A percentile compares a stretch with the other conserved stretches of the same genome.
These are phyloP conservation scores for Suricata suricatta DNA, from an alignment of 2,113 vertebrate species.

Conservation along the genomic window DNA sequence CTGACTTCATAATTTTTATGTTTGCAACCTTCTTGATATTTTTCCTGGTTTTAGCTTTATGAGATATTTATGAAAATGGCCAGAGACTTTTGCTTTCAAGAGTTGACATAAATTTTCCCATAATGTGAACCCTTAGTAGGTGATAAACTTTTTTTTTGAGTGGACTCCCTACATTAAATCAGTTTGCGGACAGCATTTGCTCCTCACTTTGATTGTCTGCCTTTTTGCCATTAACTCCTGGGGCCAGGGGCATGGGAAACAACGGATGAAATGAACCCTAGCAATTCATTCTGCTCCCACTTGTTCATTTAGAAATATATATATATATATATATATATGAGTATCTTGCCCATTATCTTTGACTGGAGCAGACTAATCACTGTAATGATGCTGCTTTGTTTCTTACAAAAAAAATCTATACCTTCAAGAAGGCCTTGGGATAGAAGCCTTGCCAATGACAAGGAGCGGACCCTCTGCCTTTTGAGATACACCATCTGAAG, in stretches of 20 bases:
- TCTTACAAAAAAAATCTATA: background rate
- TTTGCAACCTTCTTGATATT: background rate
- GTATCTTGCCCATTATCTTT: background rate
- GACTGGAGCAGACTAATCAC: background rate
- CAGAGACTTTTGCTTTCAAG: conserved; percentile 41
- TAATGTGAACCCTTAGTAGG: background rate
- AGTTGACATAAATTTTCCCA: conserved; percentile 12
- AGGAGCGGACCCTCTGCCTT: background rate
- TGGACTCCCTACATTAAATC: no score
- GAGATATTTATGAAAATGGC: conserved; percentile 56
- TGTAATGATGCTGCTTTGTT: background rate
- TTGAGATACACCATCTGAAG: background rate
- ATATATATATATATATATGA: no score
- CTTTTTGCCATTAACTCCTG: background rate
- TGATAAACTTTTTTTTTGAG: background rate
- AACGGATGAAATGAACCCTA: background rate
- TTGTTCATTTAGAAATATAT: background rate
- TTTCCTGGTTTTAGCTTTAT: conserved; percentile 48
- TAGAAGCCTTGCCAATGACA: background rate
- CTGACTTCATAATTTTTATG: background rate
- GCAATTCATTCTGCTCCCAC: background rate
- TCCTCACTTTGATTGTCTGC: background rate
- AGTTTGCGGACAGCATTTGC: background rate
- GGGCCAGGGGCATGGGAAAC: background rate
- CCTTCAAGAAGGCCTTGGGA: background rate